Base-by-base conservation (phyloP, 1,140 invertebrate genomes). In the Drosophila asahinai region DNA sequence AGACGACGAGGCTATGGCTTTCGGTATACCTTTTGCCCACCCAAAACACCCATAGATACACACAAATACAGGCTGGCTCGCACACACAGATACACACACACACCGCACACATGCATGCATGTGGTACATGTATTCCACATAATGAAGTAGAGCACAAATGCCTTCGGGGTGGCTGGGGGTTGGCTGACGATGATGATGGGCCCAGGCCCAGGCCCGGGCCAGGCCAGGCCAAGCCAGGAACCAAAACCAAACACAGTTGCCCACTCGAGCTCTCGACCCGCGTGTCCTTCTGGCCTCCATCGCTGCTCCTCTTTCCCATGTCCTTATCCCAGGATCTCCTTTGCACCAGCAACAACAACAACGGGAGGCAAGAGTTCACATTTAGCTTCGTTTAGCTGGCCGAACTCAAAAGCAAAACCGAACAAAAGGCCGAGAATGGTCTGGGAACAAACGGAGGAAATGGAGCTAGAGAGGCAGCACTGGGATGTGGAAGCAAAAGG, bases 71-170 rank as follows among this genome's bases (percentile, higher is more conserved):
- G 40, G 11, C 15, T 30, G 48, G 17, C 38, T 25, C 3, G 22
- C 47, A 36, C 47, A 74, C 48, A 65, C 27, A 61, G 45, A 58
- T 17, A 42, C 6, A 45, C 42, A 59, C 19, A 59, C 19, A 25
- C 27, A 27, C 27, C 60, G 36, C 61, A 67, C 54, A 74, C 45
- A 63, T 59, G 63, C 27, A 6, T 68, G 62, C 38, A 60, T 65
- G 63, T 80, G 74, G 22, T 30, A 71, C 48, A 52, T 70, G 48
- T 70, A 87, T 89, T 57, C 65, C 84, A 64, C 84, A 86, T 86
- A 89, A 86, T 86, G 84, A 89, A 86, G 83, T 89, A 89, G 72
- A 84, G 76, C 81, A 79, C 52, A 78, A 78, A 77, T 77, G 76
- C 76, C 75, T 77, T 71, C 54, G 52, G 54, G 54, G 38, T 70